Base-by-base conservation (phyloP, 2,113 vertebrate species). In the Puma concolor region DNA sequence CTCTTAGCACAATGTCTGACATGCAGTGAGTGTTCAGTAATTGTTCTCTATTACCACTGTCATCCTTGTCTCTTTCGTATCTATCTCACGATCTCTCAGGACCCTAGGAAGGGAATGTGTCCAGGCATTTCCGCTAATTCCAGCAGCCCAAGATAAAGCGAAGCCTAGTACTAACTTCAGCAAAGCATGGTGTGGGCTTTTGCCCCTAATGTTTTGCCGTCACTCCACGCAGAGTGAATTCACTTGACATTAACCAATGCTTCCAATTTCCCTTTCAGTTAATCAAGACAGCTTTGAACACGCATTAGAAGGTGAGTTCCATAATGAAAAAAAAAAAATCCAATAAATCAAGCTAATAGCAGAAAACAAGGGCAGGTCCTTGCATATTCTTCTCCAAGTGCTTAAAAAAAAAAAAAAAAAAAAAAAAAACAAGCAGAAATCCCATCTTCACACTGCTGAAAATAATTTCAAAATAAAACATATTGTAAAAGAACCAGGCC, bases 251-350 rank as follows among this genome's bases (percentile, higher is more conserved):
- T 0, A 33, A 92, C n/a, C 79, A 12, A 2, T 54, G 86, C 88
- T 67, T 88, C 92, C 88, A 2, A 0, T 94, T 97, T 99, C 98
- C 99, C 98, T 99, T 99, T 93, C 99, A 99, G 99, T 99, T 97
- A 99, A 99, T 97, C 99, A 99, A 96, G 99, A 99, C 96, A 99
- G 98, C 84, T 99, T 99, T 83, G 99, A 99, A 79, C 99, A 99
- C 0, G 99, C 99, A 4, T 98, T 99, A 80, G 99, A 99, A 99
- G 99, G 99, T 99, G 98, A 99, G 99, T 96, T 91, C 85, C 15
- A 4, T 14, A 0, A 52, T 14, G 82, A 44, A 71, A 76, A 41
- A 48, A 48, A 36, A 17, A n/a, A 71, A n/a, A 50, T 8, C 44
- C 54, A 81, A 44, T 52, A 16, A 80, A 33, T 44, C 63, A 50